These are phyloP conservation scores for Calliphora vomitoria DNA, from an alignment of 2,888 invertebrate species.

Conservation along the genomic window DNA sequence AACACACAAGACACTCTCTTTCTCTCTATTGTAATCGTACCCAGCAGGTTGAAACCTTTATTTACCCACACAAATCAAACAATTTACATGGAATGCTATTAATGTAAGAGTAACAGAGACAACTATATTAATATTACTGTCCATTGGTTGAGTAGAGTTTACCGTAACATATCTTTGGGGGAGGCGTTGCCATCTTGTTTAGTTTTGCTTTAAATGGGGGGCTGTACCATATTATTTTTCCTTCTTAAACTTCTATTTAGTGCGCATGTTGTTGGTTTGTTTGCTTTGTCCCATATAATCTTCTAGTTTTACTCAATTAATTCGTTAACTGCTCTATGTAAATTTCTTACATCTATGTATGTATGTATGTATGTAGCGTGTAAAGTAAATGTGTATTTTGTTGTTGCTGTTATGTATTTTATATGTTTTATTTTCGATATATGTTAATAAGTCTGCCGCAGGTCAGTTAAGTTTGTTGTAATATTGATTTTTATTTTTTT, in stretches of 20 bases:
- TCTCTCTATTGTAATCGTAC: constrained; percentile 19
- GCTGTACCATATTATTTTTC: background rate
- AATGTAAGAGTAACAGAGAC: constrained; percentile 28
- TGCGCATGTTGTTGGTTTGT: constrained; percentile 29
- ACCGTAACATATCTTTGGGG: constrained; percentile 3
- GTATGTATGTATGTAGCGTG: background rate
- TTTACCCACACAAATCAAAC: background rate
- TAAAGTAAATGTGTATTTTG: background rate
- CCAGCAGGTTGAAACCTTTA: constrained; percentile 41
- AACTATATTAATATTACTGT: background rate
- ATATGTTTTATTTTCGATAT: constrained; percentile 37
- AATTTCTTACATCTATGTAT: background rate
- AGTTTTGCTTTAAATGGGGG: constrained; percentile 24
- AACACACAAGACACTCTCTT: background rate
- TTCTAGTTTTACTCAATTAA: constrained; percentile 34
- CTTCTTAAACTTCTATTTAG: background rate
- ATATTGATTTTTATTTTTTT: constrained; percentile 69
- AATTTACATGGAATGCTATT: background rate
- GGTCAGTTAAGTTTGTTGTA: constrained; percentile 67
- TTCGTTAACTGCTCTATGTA: constrained; percentile 23
- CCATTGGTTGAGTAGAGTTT: constrained; percentile 23
- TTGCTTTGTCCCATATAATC: background rate
- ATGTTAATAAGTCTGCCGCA: constrained; percentile 71
- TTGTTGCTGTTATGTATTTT: background rate
- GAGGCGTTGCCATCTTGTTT: constrained; percentile 38